These are phyloP conservation scores for Megalurothrips usitatus DNA, from an alignment of 2,888 invertebrate genomes.

Conservation along the genomic window DNA sequence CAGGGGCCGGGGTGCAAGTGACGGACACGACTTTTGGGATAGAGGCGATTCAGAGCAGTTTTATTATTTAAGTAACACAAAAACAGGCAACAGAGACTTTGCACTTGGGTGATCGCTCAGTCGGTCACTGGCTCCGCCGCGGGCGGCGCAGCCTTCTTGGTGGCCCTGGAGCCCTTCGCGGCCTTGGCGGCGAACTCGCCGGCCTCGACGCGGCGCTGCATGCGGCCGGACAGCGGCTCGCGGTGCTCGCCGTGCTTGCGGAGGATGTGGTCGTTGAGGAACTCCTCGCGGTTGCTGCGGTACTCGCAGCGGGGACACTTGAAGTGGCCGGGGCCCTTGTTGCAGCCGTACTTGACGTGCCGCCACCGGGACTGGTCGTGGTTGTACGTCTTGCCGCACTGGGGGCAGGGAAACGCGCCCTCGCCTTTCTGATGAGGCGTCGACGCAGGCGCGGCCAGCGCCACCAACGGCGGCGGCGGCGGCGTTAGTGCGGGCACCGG, in stretches of 20 bases:
- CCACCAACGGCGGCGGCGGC: neutral
- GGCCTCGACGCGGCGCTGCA: too few relatives aligned
- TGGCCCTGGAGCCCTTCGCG: neutral
- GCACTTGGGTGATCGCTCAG: too few relatives aligned
- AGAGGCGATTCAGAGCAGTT: too few relatives aligned
- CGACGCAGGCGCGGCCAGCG: neutral
- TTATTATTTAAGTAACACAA: too few relatives aligned
- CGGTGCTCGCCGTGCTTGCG: constrained; percentile 15
- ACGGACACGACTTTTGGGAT: too few relatives aligned
- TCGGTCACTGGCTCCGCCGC: too few relatives aligned
- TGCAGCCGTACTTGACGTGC: constrained; percentile 56
- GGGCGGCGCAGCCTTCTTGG: neutral
- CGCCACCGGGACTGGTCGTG: constrained; percentile 54
- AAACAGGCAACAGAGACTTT: too few relatives aligned
- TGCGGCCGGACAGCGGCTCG: neutral
- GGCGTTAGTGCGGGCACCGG: neutral
- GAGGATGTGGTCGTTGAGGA: constrained; percentile 49
- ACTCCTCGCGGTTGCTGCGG: constrained; percentile 52
- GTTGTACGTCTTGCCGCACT: neutral
- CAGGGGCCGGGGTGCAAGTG: too few relatives aligned
- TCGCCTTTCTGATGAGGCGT: neutral
- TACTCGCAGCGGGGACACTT: constrained; percentile 53
- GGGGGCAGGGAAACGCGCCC: neutral
- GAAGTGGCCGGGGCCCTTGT: constrained; percentile 52
- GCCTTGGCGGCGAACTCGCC: too few relatives aligned